These are phyloP conservation scores for Bagarius yarrelli DNA, from an alignment of 2,113 vertebrate genomes.

Conservation along the genomic window DNA sequence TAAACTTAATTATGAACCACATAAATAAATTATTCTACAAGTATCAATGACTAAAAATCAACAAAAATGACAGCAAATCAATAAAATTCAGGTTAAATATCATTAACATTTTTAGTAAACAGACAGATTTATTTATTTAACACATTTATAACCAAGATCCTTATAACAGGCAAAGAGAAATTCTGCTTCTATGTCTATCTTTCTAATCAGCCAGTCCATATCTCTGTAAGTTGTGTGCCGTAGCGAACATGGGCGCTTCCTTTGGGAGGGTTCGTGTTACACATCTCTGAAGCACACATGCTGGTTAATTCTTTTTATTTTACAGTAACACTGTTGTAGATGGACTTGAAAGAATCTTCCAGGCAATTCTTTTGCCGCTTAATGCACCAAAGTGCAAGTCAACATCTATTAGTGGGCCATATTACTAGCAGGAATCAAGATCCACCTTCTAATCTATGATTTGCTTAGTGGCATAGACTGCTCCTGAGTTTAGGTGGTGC, in stretches of 20 bases:
- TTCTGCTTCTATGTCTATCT: not conserved
- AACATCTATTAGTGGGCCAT: not conserved
- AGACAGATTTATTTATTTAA: no score
- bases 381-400: constrained; percentile 11
- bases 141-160: not conserved
- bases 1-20: no score
- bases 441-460: not conserved
- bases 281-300: constrained; percentile 1
- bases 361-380: not conserved
- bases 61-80: not conserved
- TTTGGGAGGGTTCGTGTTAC: not conserved
- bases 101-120: not conserved
- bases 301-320: not conserved
- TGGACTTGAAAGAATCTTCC: constrained; percentile 11
- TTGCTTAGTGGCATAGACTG: not conserved
- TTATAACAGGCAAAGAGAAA: not conserved
- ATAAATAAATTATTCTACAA: not conserved
- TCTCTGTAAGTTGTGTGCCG: not conserved
- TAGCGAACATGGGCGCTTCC: not conserved
- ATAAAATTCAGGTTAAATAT: no score
- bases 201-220: constrained; percentile 9
- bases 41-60: not conserved
- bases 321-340: not conserved
- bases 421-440: constrained; percentile 13
- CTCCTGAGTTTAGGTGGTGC: not conserved